Base-by-base conservation (phyloP, 2,888 invertebrate species). In the Labia minor region DNA sequence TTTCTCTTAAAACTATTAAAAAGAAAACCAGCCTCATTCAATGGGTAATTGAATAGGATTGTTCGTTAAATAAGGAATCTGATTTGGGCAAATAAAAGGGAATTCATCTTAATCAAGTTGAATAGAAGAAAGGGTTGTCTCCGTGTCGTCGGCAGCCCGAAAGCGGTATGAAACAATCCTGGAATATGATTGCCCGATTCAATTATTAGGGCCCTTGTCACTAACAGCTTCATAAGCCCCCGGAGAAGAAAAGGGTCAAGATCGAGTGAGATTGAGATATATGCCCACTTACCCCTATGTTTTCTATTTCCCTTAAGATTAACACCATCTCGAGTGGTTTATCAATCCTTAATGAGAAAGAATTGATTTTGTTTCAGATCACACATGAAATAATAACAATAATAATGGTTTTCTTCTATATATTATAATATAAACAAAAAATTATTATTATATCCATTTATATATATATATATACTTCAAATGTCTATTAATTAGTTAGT, bases 241-340 rank as follows among this genome's bases (percentile, higher is more conserved):
- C 3, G 2, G n/a, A 14, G 49, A 49, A 49, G 49, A 49, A 49
- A n/a, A 49, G 49, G 49, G 49, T 49, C 49, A 49, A 49, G 49
- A 49, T 49, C 49, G 49, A 49, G 49, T 49, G 49, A 49, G 49
- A 49, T 49, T 49, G 49, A 49, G 49, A 49, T 49, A 49, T 26
- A 26, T 26, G 26, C 49, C 49, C 49, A n/a, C 16, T 49, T 11
- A n/a, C 49, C 14, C 49, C 49, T 16, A 49, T 49, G 16, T 49
- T 49, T 49, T 49, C 49, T 49, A 49, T 49, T 49, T 49, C 49
- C 49, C 49, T 49, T 49, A 49, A 49, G 49, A 49, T n/a, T 49
- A 49, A n/a, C 49, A 11, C 49, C 49, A 2, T 49, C 16, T 3
- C 2, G 14, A 49, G n/a, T n/a, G n/a, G n/a, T n/a, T n/a, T 49